phyloP scores from a whole-genome alignment of 2,888 invertebrate genomes.

The Drosophila bunnanda region DNA sequence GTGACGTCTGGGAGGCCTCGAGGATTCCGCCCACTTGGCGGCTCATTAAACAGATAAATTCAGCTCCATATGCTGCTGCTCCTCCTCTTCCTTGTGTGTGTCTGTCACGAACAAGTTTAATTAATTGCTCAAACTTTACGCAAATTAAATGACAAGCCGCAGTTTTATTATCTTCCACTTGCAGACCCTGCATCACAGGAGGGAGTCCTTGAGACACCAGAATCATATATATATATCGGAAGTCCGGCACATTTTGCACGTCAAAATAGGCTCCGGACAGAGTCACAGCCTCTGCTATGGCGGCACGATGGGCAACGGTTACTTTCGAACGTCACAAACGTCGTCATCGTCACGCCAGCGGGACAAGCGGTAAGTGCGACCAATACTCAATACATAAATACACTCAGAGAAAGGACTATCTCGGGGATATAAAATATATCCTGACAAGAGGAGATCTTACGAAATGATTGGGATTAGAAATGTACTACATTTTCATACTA shows the following conservation, averaged over 20 bases:
- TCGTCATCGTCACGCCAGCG: slow-evolving; percentile 80
- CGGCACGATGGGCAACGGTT: slow-evolving; percentile 85
- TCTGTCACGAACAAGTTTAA: slow-evolving; percentile 32
- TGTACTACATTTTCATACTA: too few species aligned
- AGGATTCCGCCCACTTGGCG: slow-evolving; percentile 31
- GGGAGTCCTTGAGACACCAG: neutral
- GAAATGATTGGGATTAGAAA: too few species aligned
- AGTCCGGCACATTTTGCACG: slow-evolving; percentile 76
- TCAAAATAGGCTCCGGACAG: slow-evolving; percentile 87
- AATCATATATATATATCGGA: slow-evolving; percentile 22
- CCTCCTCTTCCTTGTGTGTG: neutral
- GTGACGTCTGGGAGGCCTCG: slow-evolving; percentile 24
- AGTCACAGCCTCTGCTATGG: slow-evolving; percentile 86
- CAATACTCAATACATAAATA: neutral
- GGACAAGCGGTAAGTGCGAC: slow-evolving; percentile 86
- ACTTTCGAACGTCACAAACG: slow-evolving; percentile 85
- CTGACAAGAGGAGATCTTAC: neutral
- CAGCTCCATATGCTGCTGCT: slow-evolving; percentile 20
- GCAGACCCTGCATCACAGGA: slow-evolving; percentile 34
- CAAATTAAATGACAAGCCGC: slow-evolving; percentile 44
- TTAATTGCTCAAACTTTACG: slow-evolving; percentile 54
- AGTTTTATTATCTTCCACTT: slow-evolving; percentile 53
- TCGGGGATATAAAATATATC: neutral
- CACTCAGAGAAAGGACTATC: neutral
- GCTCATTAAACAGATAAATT: slow-evolving; percentile 49